These are phyloP conservation scores for Calliopum simillimum DNA, from an alignment of 2,888 invertebrate species.

Conservation along the genomic window DNA sequence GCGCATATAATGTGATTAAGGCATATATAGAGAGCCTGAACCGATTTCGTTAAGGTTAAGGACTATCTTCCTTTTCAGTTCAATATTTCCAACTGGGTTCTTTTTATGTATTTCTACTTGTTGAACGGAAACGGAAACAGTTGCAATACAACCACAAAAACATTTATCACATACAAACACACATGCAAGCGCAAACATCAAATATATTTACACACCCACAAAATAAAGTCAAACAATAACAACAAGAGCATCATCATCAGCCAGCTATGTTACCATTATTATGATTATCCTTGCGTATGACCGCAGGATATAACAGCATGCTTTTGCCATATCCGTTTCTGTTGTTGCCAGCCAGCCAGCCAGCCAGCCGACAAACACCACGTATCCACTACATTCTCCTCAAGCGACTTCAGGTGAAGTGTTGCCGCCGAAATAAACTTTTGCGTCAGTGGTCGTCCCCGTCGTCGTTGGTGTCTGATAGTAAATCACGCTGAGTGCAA, in stretches of 20 bases:
- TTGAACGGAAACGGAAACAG: conserved; percentile 19
- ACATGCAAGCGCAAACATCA: background rate
- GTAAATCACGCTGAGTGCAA: conserved; percentile 60
- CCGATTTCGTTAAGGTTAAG: too few relatives aligned
- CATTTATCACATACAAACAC: background rate
- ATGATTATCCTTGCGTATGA: conserved; percentile 33
- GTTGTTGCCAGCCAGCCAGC: background rate
- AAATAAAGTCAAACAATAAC: too few relatives aligned
- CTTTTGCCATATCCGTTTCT: conserved; percentile 13
- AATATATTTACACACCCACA: background rate
- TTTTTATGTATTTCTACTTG: too few relatives aligned
- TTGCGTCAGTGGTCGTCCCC: conserved; percentile 36
- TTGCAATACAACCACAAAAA: conserved; percentile 13
- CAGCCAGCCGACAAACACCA: too few relatives aligned
- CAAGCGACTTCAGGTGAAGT: conserved; percentile 2
- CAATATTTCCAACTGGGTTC: too few relatives aligned
- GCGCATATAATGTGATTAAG: too few relatives aligned
- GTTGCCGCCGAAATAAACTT: conserved; percentile 32
- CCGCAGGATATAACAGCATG: conserved; percentile 23
- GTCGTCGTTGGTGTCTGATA: conserved; percentile 28
- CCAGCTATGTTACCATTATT: conserved; percentile 19
- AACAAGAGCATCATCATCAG: background rate
- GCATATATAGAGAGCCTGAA: too few relatives aligned
- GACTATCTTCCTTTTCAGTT: too few relatives aligned
- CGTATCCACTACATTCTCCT: too few relatives aligned